A percentile compares a stretch with the other conserved stretches of the same genome.
Conservation (phyloP, 2,113 vertebrate species). For the Cnemophilus loriae region DNA sequence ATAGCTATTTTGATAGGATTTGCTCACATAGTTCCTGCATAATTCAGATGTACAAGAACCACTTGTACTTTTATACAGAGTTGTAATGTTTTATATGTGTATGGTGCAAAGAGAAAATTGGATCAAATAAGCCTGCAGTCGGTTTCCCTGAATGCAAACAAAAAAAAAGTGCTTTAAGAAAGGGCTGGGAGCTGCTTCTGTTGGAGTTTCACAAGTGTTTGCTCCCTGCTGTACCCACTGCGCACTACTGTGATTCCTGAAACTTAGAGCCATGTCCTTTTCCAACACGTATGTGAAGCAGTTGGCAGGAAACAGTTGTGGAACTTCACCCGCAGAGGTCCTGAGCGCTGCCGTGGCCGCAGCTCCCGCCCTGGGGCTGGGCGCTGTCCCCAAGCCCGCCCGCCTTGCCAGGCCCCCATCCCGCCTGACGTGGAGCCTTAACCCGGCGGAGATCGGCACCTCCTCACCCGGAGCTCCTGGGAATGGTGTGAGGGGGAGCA, state of each 20-base stretch:
- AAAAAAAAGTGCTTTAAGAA: constrained; percentile 67
- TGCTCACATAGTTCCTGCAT: constrained; percentile 80
- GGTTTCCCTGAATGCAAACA: constrained; percentile 69
- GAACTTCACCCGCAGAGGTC: background rate
- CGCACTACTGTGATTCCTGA: constrained; percentile 72
- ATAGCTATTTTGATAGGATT: constrained; percentile 85
- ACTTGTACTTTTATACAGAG: constrained; percentile 81
- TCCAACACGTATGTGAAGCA: constrained; percentile 62
- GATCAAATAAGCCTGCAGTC: constrained; percentile 73
- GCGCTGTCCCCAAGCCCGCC: background rate
- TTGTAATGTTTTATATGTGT: constrained; percentile 78
- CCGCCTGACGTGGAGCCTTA: background rate
- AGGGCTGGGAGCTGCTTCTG: constrained; percentile 63
- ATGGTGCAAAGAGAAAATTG: constrained; percentile 78
- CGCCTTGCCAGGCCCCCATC: background rate
- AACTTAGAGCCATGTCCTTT: constrained; percentile 67
- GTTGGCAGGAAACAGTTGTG: constrained; percentile 65
- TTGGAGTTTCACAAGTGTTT: constrained; percentile 62
- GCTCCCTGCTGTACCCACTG: constrained; percentile 66
- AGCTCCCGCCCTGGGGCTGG: background rate
- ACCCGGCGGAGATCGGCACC: background rate
- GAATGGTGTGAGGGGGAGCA: background rate
- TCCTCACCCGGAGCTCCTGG: background rate
- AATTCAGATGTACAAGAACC: constrained; percentile 78
- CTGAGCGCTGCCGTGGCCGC: background rate